Percentiles rank a stretch among this genome's conserved stretches.
Evolutionary conservation across 1,140 invertebrate species (phyloP).

Genomic region (Macrobrachium nipponense): DNA sequence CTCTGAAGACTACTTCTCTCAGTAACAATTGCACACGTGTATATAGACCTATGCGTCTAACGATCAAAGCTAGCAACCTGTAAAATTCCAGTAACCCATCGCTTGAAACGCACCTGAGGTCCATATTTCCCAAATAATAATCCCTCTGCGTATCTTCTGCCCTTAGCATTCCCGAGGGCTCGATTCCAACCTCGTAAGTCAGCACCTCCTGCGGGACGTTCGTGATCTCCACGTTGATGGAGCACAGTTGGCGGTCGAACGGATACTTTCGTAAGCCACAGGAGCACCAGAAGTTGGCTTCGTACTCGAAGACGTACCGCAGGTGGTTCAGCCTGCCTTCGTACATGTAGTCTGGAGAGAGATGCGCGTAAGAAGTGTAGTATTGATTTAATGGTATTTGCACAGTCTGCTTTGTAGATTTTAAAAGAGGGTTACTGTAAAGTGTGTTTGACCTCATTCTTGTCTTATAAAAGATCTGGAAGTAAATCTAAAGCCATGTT

Average conservation of each 20-base stretch:
- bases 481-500: no score
- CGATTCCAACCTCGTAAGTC: neutral
- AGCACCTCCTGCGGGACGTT: conserved; percentile 11
- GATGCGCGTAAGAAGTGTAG: neutral
- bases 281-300: conserved; percentile 34
- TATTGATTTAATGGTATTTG: neutral
- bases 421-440: no score
- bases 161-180: neutral
- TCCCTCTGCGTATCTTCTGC: neutral
- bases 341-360: conserved; percentile 22
- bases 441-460: no score
- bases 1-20: no score
- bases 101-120: no score
- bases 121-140: neutral
- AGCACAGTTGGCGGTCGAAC: conserved; percentile 32
- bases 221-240: conserved; percentile 13
- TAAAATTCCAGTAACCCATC: no score
- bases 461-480: no score
- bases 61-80: no score
- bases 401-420: no score
- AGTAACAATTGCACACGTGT: no score
- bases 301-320: conserved; percentile 21
- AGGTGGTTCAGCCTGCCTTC: conserved; percentile 3
- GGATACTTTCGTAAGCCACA: conserved; percentile 25
- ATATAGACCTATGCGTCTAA: no score